Evolutionary conservation across 2,113 vertebrate genomes (phyloP).

Genomic region (Scopus umbretta): DNA sequence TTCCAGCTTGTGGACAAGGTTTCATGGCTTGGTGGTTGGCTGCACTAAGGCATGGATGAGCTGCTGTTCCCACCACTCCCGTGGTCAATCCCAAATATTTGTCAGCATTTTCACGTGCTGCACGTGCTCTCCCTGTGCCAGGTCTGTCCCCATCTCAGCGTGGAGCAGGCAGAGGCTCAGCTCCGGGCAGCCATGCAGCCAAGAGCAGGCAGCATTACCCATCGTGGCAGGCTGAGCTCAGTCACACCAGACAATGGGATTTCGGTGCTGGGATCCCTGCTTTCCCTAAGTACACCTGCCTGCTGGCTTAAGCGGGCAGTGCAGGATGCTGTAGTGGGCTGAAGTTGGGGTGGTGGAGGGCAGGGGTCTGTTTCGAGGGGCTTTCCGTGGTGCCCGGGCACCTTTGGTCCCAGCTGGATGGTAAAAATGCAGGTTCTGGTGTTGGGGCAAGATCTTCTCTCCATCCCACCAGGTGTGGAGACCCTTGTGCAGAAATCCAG

Average conservation of each 20-base stretch:
- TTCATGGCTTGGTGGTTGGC: accelerated
- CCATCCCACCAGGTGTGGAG: background rate
- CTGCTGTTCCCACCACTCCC: accelerated
- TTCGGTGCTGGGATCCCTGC: background rate
- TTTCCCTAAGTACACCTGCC: background rate
- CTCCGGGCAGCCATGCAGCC: background rate
- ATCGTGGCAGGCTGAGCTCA: background rate
- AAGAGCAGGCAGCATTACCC: background rate
- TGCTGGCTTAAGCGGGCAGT: background rate
- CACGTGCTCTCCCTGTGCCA: background rate
- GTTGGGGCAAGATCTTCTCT: background rate
- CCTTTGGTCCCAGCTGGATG: background rate
- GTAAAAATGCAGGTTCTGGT: no score
- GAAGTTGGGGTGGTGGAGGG: background rate
- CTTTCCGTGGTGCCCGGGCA: background rate
- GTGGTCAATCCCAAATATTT: background rate
- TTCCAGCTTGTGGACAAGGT: background rate
- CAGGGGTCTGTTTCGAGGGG: background rate
- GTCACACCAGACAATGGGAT: background rate
- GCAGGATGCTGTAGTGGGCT: background rate
- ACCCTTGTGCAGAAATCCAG: accelerated
- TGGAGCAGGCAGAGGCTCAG: background rate
- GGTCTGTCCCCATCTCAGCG: background rate
- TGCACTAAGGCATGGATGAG: background rate
- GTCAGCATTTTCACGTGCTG: accelerated